Evolutionary conservation across 2,888 invertebrate genomes (phyloP), one percentile per base, ranked within the genome.

Genomic region (Acrobasis repandana): DNA sequence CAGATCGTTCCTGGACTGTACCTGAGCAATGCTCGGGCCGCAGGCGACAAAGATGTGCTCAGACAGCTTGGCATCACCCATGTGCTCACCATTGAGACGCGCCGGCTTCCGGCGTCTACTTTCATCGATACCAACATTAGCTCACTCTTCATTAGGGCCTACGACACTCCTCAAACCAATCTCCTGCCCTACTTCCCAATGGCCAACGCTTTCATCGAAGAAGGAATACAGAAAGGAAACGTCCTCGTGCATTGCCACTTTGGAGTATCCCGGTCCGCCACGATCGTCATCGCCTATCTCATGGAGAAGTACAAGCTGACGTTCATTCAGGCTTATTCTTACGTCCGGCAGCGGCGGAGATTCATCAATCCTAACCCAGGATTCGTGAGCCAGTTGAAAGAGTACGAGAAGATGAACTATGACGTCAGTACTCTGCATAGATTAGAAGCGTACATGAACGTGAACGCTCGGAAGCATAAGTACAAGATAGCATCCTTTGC

Each of bases 291-390:
- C 79, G 98, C 98, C 56, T 98, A 97, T 91, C 94, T 98, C 74
- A 98, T 98, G 97, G 95, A 96, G 75, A 96, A 97, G 88, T 95
- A 96, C 81, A 94, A 95, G 64, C 85, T 97, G 83, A 95, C 95
- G 47, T 96, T 96, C 93, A 94, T 96, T 51, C 97, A 98, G 79
- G 98, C 98, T 0, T 98, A 96, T 90, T 95, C 95, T 74, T 94
- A 96, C 80, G 98, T 98, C 61, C 96, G 97, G 82, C 94, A 95
- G 69, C 95, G 96, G 63, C 93, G 98, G 58, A 94, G 96, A 64
- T 98, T 98, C 81, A 98, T 98, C 76, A 98, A 98, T 63, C 98
- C 98, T 2, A 98, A 98, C 87, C 93, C 98, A 64, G 98, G 98
- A 82, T 98, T 98, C 89, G 96, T 98, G 94, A 96, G 95, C 16